Base-by-base conservation (phyloP, 1,140 invertebrate species). In the Plectrocnemia conspersa region DNA sequence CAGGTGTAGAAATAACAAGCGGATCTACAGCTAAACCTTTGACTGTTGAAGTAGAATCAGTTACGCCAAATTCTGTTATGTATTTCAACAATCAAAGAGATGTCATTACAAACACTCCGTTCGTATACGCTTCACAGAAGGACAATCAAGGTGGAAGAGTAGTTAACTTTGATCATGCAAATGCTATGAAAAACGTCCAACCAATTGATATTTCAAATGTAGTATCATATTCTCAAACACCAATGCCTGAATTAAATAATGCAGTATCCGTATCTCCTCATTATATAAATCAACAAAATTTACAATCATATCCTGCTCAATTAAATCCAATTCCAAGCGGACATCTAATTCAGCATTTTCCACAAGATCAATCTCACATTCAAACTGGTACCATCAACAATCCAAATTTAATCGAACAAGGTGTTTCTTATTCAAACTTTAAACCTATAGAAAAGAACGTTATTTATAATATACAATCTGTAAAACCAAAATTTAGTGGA, bases 121-220 rank as follows among this genome's bases (percentile, higher is more conserved):
- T 55, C 41, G 54, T 40, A n/a, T 61, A 52, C 19, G 40, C 55
- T 27, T 47, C 52, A 1, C 59, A 33, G 16, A 58, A 57, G 40
- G 52, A 52, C 9, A 15, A 21, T 13, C 25, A 10, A 19, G 44
- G 52, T 10, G 52, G 29, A 15, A 54, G 55, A 47, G 27, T 55
- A 19, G 15, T 61, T 0, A 54, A 29, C 27, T 75, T 74, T 62
- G 74, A 76, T 59, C 72, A 76, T 57, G 71, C 69, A 32, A 76
- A 75, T 61, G 72, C 71, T 18, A 65, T 74, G 52, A 73, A 73
- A 65, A 73, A 71, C 64, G 72, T 74, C 46, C 68, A 75, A 27
- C 70, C 72, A 10, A 72, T 75, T 32, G 73, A 72, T 54, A 65
- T 72, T 7, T 68, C 71, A 27, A 75, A 72, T 61, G 68, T 71